Percentiles rank a stretch among this genome's conserved stretches.
phyloP scores from a whole-genome alignment of 1,140 invertebrate species.

The Druon quercuslanigerum region DNA sequence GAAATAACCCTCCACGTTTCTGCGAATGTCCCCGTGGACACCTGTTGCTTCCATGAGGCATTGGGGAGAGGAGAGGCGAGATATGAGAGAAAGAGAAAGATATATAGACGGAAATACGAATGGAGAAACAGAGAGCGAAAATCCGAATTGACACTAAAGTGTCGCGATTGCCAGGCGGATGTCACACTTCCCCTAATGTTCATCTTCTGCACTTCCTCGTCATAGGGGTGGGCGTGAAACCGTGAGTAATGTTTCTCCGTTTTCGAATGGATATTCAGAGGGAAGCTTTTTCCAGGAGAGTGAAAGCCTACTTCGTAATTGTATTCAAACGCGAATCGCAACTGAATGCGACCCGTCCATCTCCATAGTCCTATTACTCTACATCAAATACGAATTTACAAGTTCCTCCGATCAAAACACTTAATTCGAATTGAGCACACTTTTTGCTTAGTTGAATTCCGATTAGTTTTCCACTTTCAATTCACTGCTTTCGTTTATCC shows the following conservation, averaged over 20 bases:
- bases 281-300: slow-evolving; percentile 43
- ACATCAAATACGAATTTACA: background rate
- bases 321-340: slow-evolving; percentile 3
- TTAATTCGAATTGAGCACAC: background rate
- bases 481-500: too few species aligned
- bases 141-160: slow-evolving; percentile 38
- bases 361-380: background rate
- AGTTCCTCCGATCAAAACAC: background rate
- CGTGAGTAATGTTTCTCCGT: slow-evolving; percentile 72
- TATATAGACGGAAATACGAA: slow-evolving; percentile 17
- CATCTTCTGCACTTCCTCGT: slow-evolving; percentile 37
- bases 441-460: background rate
- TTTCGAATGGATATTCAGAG: slow-evolving; percentile 46
- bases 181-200: slow-evolving; percentile 31
- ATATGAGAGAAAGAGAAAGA: slow-evolving; percentile 32
- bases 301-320: background rate
- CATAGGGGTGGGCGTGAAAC: slow-evolving; percentile 63
- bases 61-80: slow-evolving; percentile 35
- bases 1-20: slow-evolving; percentile 69
- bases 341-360: background rate
- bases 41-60: slow-evolving; percentile 67
- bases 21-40: slow-evolving; percentile 76
- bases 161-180: slow-evolving; percentile 47
- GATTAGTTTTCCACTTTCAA: too few species aligned
- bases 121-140: slow-evolving; percentile 13